Evolutionary conservation across 1,140 invertebrate species (phyloP).

Genomic region (Drosophila virilis): DNA sequence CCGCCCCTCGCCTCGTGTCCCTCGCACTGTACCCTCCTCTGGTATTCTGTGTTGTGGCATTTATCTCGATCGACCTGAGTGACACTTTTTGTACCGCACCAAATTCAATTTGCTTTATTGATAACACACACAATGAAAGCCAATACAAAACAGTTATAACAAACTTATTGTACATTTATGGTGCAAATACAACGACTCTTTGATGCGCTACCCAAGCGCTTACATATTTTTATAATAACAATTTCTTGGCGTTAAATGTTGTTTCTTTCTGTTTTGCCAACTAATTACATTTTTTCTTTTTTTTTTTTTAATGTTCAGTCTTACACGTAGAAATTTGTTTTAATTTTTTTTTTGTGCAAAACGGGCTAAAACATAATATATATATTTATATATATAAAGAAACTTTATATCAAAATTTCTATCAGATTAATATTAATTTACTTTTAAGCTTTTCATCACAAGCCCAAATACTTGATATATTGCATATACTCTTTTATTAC

Average conservation of each 20-base stretch:
- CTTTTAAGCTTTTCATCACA: background rate
- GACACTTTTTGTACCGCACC: slow-evolving; percentile 70
- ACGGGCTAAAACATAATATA: too few species aligned
- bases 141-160: slow-evolving; percentile 56
- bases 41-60: slow-evolving; percentile 48
- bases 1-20: too few species aligned
- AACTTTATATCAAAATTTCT: too few species aligned
- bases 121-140: slow-evolving; percentile 68
- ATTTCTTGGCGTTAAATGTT: background rate
- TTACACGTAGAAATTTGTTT: too few species aligned
- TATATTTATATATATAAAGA: too few species aligned
- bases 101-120: slow-evolving; percentile 80
- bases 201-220: background rate
- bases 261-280: background rate
- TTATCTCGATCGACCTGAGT: slow-evolving; percentile 77
- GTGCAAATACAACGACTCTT: background rate
- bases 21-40: slow-evolving; percentile 3
- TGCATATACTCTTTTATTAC: background rate
- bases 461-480: background rate
- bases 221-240: too few species aligned
- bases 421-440: too few species aligned
- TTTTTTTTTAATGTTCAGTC: too few species aligned
- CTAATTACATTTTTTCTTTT: too few species aligned
- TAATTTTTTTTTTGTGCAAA: too few species aligned
- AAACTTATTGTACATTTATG: background rate